These are phyloP conservation scores for Eudasyphora cyanicolor DNA, from an alignment of 2,888 invertebrate genomes.

Conservation along the genomic window DNA sequence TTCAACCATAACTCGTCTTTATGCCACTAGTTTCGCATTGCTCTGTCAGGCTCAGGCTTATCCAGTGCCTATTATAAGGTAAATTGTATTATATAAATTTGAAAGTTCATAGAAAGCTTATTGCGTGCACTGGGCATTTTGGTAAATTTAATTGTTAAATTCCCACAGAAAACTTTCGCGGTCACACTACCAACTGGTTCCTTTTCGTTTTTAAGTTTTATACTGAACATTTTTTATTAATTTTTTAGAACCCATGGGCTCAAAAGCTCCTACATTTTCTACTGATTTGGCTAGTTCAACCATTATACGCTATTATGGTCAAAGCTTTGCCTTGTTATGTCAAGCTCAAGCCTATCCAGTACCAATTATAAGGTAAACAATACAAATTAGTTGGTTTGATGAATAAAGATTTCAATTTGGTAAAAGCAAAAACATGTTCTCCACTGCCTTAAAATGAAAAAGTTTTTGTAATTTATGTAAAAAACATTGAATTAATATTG, in stretches of 20 bases:
- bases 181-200: slow-evolving; percentile 69
- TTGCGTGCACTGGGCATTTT: no score
- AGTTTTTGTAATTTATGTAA: no score
- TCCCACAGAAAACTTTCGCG: not conserved
- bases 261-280: slow-evolving; percentile 80
- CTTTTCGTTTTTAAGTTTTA: slow-evolving; percentile 9
- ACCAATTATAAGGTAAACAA: slow-evolving; percentile 73
- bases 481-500: no score
- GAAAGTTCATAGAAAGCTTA: no score
- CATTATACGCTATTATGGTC: slow-evolving; percentile 74
- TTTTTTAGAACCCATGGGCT: slow-evolving; percentile 79
- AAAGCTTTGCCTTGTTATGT: slow-evolving; percentile 80
- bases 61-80: slow-evolving; percentile 82
- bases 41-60: slow-evolving; percentile 86
- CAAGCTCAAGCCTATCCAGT: slow-evolving; percentile 81
- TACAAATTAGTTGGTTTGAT: not conserved
- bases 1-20: slow-evolving; percentile 75
- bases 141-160: no score
- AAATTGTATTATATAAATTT: no score
- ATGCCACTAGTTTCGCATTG: slow-evolving; percentile 78
- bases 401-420: not conserved
- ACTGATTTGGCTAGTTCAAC: slow-evolving; percentile 75
- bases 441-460: not conserved
- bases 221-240: not conserved
- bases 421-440: not conserved